Evolutionary conservation across 2,797 vertebrate species (phyloP), one percentile per base, ranked within the genome.

Genomic region (Melanitta fusca): DNA sequence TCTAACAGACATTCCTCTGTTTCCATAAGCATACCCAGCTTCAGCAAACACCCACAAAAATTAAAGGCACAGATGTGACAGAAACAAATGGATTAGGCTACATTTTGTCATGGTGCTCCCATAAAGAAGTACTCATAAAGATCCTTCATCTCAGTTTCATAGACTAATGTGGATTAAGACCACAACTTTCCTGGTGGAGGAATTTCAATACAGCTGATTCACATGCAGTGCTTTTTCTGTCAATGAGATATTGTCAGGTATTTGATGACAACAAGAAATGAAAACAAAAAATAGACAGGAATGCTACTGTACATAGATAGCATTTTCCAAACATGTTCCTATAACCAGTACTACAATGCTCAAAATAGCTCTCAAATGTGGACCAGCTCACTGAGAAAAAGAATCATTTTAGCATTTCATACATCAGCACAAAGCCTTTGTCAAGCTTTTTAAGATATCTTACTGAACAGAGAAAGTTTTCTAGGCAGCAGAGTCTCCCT

Each of bases 231-330:
- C 38, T 68, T 60, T 82, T 70, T n/a, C 49, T 89, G 6, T 28
- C 9, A 16, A 49, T 79, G 25, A 89, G 41, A 62, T 51, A 18
- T 43, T 71, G 94, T 53, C 39, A 91, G 28, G 36, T 17, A 60
- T 68, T 83, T 88, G 65, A 73, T 70, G 49, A 69, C 0, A 8
- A 84, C 0, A 11, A 75, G 47, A 82, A 38, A 17, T 39, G 66
- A 86, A 91, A 71, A 88, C 25, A 88, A 61, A n/a, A 78, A 91
- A 86, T 8, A 36, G 45, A 69, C 34, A 92, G 57, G 72, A 87
- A 81, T 4, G 4, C 77, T 79, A 22, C 30, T 79, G 60, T 49
- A 51, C 12, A 51, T 58, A 88, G 49, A 78, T 16, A 94, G 22
- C 13, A 38, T 60, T 85, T 91, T 53, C 39, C 57, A 90, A 89